Evolutionary conservation across 23 tunicate genomes (phyloP), one percentile per base, ranked within the genome.

Genomic region (Styela clava): DNA sequence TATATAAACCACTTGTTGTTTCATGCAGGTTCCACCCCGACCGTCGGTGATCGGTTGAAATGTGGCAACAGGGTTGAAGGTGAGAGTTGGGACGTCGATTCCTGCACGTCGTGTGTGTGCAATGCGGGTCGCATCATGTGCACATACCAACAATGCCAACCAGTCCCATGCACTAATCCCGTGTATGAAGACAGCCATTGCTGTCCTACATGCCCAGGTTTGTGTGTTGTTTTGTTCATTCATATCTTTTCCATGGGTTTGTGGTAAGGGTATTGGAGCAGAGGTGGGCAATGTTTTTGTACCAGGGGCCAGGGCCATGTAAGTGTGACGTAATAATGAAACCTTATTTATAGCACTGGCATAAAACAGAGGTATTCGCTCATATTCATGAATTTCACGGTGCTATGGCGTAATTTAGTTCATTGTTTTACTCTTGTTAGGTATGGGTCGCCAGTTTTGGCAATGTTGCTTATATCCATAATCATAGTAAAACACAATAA

Each of bases 201-300:
- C 68, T 91, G 97, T 34, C 76, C 97, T 20, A 63, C 70, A 34
- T 91, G 97, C 37, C 79, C 86, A 74, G 95, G 94, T 89, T 67
- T 2, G 27, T 33, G 3, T 21, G 19, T 30, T 33, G 30, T 56
- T 20, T 20, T 56, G 63, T 18, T 56, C n/a, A 20, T 56, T 56
- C 63, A 56, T 18, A 18, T 20, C 63, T 18, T 18, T 18, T 56
- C 18, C 18, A 56, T 18, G 20, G 63, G 63, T 56, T 18, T 56
- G 63, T 18, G 20, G 63, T 20, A 56, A 20, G 63, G 63, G 63
- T 56, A 18, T 18, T 18, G 20, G 20, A 20, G n/a, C n/a, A n/a
- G n/a, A n/a, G n/a, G n/a, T n/a, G n/a, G n/a, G n/a, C n/a, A n/a
- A n/a, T n/a, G n/a, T n/a, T n/a, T n/a, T n/a, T n/a, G n/a, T n/a